Conservation (phyloP, 1,140 invertebrate genomes). For the Proales similis region DNA sequence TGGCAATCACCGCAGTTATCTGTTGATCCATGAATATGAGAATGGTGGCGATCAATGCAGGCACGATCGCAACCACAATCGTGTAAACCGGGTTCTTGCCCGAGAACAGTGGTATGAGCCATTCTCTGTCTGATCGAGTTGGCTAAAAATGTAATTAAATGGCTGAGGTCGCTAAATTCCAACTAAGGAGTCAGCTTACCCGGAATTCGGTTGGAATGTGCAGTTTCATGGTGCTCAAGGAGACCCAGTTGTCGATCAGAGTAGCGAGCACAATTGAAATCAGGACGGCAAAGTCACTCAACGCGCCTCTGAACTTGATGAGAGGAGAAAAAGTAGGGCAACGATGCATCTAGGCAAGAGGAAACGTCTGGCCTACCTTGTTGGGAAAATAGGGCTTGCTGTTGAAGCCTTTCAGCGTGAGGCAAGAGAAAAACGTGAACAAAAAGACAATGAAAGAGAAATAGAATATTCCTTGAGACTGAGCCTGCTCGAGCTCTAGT, state of each 20-base stretch:
- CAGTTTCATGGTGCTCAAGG: slow-evolving; percentile 53
- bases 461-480: slow-evolving; percentile 42
- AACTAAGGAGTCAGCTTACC: not conserved
- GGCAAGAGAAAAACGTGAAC: slow-evolving; percentile 46
- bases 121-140: slow-evolving; percentile 44
- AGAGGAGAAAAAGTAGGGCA: not conserved
- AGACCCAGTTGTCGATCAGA: slow-evolving; percentile 45
- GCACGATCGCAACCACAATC: slow-evolving; percentile 41
- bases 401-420: slow-evolving; percentile 43
- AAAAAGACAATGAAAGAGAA: slow-evolving; percentile 50
- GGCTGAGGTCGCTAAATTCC: not conserved
- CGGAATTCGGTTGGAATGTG: slow-evolving; percentile 44
- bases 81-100: slow-evolving; percentile 41
- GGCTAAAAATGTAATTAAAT: slow-evolving; percentile 44
- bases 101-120: slow-evolving; percentile 46
- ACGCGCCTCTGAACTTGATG: slow-evolving; percentile 45
- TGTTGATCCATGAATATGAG: slow-evolving; percentile 54
- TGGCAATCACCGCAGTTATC: slow-evolving; percentile 54
- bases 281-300: slow-evolving; percentile 56
- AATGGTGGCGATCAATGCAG: slow-evolving; percentile 48
- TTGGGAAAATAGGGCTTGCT: slow-evolving; percentile 44
- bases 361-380: slow-evolving; percentile 9
- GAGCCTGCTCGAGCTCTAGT: slow-evolving; percentile 4
- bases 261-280: slow-evolving; percentile 54
- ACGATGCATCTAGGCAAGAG: too few relatives aligned